Base-by-base conservation (phyloP, 2,797 vertebrate genomes). In the Gallirallus australis region DNA sequence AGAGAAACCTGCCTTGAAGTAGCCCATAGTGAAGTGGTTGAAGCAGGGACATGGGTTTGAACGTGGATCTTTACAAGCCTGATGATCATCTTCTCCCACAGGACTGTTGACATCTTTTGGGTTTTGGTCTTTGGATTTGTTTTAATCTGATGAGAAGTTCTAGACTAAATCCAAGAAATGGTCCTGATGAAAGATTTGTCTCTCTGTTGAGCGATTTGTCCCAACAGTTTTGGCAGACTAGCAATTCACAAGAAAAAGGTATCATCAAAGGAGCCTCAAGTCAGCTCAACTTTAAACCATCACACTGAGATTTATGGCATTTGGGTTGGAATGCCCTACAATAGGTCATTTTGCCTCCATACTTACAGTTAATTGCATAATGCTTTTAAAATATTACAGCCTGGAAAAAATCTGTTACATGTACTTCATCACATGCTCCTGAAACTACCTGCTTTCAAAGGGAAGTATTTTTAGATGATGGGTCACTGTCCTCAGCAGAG, bases 391-490 rank as follows among this genome's bases (percentile, higher is more conserved):
- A 52, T 75, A 75, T 31, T 65, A 39, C 17, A 59, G 33, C 7
- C 7, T 3, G 4, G 56, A 31, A 82, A 64, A 35, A 61, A 42
- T 5, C 10, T 1, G 10, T 80, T 45, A 47, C 0, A 1, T 25
- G 59, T 27, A 40, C 15, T 61, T 86, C 18, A 12, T 61, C 11
- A 2, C 19, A 60, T 7, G 20, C 2, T 71, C 19, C 20, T 61
- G 48, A 71, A 86, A 77, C 31, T 20, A 61, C 31, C 52, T 53
- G 40, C 14, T 40, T 71, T 66, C 59, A 66, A 57, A 70, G 31
- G 9, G 25, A 80, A 40, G 17, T 31, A n/a, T 27, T 79, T 75
- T 80, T 53, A 64, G 47, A 56, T 18, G 28, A 57, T 0, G 2
- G n/a, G 18, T 65, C n/a, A 14, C 27, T 0, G 1, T 57, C 24